These are phyloP conservation scores for Spodoptera exigua DNA, from an alignment of 2,888 invertebrate genomes.

Conservation along the genomic window DNA sequence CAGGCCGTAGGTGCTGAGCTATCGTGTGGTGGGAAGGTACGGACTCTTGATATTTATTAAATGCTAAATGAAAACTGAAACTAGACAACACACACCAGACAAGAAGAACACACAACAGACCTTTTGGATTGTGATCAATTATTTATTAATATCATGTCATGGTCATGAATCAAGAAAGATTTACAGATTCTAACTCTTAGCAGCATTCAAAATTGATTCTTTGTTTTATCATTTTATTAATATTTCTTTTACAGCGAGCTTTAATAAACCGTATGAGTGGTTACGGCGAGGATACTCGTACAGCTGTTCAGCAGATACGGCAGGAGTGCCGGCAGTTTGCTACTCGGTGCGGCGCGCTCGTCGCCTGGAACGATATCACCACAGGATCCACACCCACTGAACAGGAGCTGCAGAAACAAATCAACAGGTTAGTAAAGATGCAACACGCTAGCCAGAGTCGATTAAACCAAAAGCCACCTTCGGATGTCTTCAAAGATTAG, in stretches of 20 bases:
- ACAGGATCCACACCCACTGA: constrained; percentile 41
- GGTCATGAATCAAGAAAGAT: no score
- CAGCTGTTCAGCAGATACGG: constrained; percentile 66
- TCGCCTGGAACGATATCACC: constrained; percentile 60
- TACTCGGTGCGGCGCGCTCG: constrained; percentile 59
- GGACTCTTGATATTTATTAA: neutral
- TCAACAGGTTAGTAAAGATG: constrained; percentile 67
- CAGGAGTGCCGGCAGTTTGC: constrained; percentile 51
- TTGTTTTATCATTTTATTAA: no score
- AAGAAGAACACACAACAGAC: no score
- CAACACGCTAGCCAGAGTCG: no score
- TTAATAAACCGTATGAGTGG: constrained; percentile 76
- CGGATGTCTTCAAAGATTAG: no score
- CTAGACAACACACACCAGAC: no score
- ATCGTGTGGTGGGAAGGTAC: constrained; percentile 71
- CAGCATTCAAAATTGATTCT: no score
- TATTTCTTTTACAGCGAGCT: constrained; percentile 64
- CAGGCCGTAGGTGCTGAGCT: constrained; percentile 75
- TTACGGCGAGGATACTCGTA: constrained; percentile 67
- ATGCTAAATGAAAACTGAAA: no score
- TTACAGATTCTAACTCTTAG: no score
- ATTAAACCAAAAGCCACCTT: no score
- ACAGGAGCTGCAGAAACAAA: constrained; percentile 67
- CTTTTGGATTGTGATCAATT: no score
- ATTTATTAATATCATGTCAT: no score